Base-by-base conservation (phyloP, 2,797 vertebrate species). In the Apodemus agrarius region DNA sequence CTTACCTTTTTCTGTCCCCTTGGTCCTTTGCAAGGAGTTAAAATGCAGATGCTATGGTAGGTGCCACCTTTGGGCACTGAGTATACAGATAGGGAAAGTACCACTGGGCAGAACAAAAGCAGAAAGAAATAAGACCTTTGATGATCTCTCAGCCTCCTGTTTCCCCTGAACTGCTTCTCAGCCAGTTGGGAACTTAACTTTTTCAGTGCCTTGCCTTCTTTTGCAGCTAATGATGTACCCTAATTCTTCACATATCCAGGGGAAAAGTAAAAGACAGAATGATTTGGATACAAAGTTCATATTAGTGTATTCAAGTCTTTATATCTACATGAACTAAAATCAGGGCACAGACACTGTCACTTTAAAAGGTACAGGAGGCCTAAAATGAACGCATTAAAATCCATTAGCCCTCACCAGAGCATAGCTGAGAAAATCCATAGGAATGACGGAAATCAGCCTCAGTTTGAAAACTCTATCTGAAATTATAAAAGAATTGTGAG, bases 401-500 rank as follows among this genome's bases (percentile, higher is more conserved):
- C 83, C 54, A 95, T n/a, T 34, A 93, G 4, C 4, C n/a, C 34
- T 89, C n/a, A 90, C 7, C 34, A 59, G 86, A 93, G 54, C 49
- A 80, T 54, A n/a, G 16, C 43, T 91, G 72, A 67, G 21, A 76
- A 96, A 91, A 84, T 49, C 14, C 31, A 63, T 3, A 34, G 14
- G 34, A 81, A 65, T 59, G 34, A 61, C 24, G 65, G 6, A 95
- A 94, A 79, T 14, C 6, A 34, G 2, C 46, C 65, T 91, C 37
- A 26, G 4, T 61, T 52, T 74, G n/a, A 75, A 91, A 89, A 88
- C 8, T 78, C 2, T 81, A 52, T 31, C 24, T 80, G 59, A 37
- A 85, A 79, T 63, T 82, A 52, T 24, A 84, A 76, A 92, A 24
- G 29, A 90, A 91, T n/a, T 93, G 1, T 82, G 59, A 83, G 82